phyloP scores from a whole-genome alignment of 2,113 vertebrate species.

The Poeciliopsis retropinna region DNA sequence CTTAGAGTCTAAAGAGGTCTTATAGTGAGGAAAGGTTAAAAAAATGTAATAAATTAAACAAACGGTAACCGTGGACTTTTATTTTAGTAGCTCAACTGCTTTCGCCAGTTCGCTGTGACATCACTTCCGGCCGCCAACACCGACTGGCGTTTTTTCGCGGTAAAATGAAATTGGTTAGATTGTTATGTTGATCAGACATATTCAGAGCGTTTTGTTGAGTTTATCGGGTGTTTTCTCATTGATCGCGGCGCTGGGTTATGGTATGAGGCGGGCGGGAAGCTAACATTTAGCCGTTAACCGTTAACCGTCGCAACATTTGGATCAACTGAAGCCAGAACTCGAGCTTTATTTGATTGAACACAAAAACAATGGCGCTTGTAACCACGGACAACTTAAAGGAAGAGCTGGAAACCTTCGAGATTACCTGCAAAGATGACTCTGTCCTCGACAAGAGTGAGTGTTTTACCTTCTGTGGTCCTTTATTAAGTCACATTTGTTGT shows the following conservation, averaged over 20 bases:
- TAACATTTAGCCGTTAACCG: constrained; percentile 1
- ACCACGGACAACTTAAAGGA: constrained; percentile 59
- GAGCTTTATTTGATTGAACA: not conserved
- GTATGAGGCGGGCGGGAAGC: constrained; percentile 20
- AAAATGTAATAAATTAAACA: too few relatives aligned
- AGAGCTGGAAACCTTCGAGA: constrained; percentile 73
- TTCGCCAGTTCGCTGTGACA: constrained; percentile 37
- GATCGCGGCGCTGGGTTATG: not conserved
- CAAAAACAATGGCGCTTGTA: constrained; percentile 59
- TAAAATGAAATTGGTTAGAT: constrained; percentile 50
- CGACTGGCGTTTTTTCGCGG: constrained; percentile 64
- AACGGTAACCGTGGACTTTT: not conserved
- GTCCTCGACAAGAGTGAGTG: constrained; percentile 79
- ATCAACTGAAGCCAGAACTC: not conserved
- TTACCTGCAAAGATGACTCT: constrained; percentile 65
- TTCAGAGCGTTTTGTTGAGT: accelerated
- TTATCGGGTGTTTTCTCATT: accelerated
- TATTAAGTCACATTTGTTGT: not conserved
- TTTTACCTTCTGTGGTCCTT: not conserved
- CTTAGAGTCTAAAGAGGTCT: not conserved
- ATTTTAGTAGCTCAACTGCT: not conserved
- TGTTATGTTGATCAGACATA: not conserved
- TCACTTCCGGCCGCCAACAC: constrained; percentile 59
- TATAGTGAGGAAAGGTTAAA: not conserved
- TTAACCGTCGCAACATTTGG: not conserved